Evolutionary conservation across 1,140 invertebrate species (phyloP), one percentile per base, ranked within the genome.

Genomic region (Stegodyphus dumicola): DNA sequence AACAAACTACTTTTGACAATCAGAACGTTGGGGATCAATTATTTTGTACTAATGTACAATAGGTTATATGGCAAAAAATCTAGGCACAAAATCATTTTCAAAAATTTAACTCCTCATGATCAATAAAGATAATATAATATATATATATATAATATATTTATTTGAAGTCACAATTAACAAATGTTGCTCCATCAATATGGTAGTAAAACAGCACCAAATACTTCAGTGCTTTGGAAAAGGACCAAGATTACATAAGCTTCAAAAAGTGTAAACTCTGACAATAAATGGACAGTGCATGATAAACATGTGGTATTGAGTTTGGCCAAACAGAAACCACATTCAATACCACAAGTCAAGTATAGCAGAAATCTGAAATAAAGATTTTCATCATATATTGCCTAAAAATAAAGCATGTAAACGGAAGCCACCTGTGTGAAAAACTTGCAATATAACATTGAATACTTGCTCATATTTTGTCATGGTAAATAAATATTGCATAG

Each of bases 171-270:
- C 69, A 71, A 76, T 85, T 85, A 76, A 78, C 73, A 87, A 77
- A 76, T 75, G 71, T 84, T 87, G 78, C 70, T 84, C 79, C 73
- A 77, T 77, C 71, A 79, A 84, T 75, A 54, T 85, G 80, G 75
- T 86, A 86, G 87, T 87, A 87, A 86, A 87, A 84, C 76, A 87
- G 87, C 87, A 87, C 87, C 87, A 87, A 87, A 87, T 83, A 86
- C 86, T 83, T 86, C 51, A 83, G 87, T 87, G 85, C 85, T 71
- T 77, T 81, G 78, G 87, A 86, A 87, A 87, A 87, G 81, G 77
- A 87, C 73, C 86, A 86, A 87, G 70, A 85, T 74, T 64, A 79
- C 73, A 67, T 76, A 86, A 77, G 52, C 71, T 86, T 70, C 78
- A 83, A 85, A 85, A 87, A 87, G 80, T 87, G 80, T 85, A 87